Base-by-base conservation (phyloP, 2,888 invertebrate species). In the Drosophila prolongata region DNA sequence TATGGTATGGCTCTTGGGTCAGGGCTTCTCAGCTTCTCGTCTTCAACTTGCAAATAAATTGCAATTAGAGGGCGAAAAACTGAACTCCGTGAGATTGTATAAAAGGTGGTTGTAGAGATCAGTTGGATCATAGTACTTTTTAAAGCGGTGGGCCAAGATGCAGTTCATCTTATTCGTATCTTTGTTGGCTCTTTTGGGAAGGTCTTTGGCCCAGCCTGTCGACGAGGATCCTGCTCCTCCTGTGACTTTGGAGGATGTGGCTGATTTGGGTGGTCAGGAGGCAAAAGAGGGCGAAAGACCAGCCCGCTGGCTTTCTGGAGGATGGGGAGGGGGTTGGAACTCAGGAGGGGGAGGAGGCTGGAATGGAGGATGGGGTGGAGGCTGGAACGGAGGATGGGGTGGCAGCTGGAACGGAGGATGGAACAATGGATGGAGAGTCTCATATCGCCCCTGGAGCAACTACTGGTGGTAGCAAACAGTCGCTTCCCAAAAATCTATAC, bases 251-350 rank as follows among this genome's bases (percentile, higher is more conserved):
- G 14, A 54, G 14, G 89, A 86, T 44, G 47, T 68, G 10, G 77
- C 72, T 4, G 82, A 84, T 52, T 42, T 66, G 43, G 90, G 77
- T 52, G 68, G 44, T 2, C 59, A 60, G 19, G 79, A 88, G n/a
- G 64, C 72, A 0, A 73, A 46, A 10, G 66, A 50, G 27, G 85
- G 74, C 5, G 52, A 27, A 5, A 69, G 83, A 3, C 47, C 72
- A 5, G 42, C 64, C 8, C 87, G 84, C 10, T 73, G 64, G 27
- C 11, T 86, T 0, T 77, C 50, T 46, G 65, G 68, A 40, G 61
- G 59, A 42, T 50, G 53, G 66, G 66, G 40, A 24, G 38, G 61
- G 1, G 68, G 65, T 0, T 65, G 67, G 64, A 53, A 34, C 10
- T 6, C 8, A 9, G 50, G 67, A 10, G 58, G 52, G 53, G 5